Evolutionary conservation across 2,113 vertebrate species (phyloP), one percentile per base, ranked within the genome.

Genomic region (Onychostruthus taczanowskii): DNA sequence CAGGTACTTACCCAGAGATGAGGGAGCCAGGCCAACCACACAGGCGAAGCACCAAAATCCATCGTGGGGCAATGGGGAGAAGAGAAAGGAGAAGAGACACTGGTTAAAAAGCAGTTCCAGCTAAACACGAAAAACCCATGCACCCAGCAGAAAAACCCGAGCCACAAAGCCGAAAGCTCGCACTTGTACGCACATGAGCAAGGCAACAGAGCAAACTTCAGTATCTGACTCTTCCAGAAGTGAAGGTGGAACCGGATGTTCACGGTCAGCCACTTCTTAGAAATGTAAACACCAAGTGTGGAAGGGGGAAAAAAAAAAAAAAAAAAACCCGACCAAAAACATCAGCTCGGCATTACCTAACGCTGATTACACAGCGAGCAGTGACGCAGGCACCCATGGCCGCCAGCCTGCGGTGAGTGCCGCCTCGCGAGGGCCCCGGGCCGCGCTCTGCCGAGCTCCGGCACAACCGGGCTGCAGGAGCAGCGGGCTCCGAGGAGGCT

Each of bases 1-100:
- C 87, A 88, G 52, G 58, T 91, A 97, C 97, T 97, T 76, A 97
- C 97, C 94, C 66, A 94, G 69, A 69, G 84, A 80, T 14, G 87
- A 94, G 75, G 14, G 87, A 80, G 50, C 35, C 46, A 1, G 56
- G 93, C 53, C 72, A 61, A 49, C 35, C 86, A 66, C 1, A 4
- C 58, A 56, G 78, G 75, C 2, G 0, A 94, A 43, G 41, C 93
- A 84, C 41, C 82, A 49, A 53, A 44, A 89, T 94, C 88, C 96
- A 83, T 92, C 82, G 3, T 2, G 13, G 67, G 52, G 82, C 64
- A 90, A 66, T 0, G 33, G 7, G 82, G 3, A 50, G 66, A 62
- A 87, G 21, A 94, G 37, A 91, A 88, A 94, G 16, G 28, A 96
- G 44, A 93, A 75, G 64, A 95, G 47, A 87, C 30, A 73, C 2